These are phyloP conservation scores for Clarias batrachus DNA, from an alignment of 2,113 vertebrate species.

Conservation along the genomic window DNA sequence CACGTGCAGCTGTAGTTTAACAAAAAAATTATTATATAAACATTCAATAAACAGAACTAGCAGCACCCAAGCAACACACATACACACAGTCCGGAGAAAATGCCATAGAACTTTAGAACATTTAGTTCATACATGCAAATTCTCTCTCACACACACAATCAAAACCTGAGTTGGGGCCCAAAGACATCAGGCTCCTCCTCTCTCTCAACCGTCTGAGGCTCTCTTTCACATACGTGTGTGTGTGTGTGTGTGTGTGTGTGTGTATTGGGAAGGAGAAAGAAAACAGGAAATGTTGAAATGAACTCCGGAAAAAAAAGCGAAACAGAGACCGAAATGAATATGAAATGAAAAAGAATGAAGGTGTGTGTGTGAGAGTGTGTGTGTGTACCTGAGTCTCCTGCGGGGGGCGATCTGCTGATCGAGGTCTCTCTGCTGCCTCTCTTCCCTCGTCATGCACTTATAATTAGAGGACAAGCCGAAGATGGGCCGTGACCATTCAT, in stretches of 20 bases:
- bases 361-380: neutral
- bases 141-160: slow-evolving; percentile 25
- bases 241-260: neutral
- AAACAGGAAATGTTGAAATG: slow-evolving; percentile 5
- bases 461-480: slow-evolving; percentile 97
- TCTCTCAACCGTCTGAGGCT: slow-evolving; percentile 70
- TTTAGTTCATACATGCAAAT: slow-evolving; percentile 52
- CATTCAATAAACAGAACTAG: too few relatives aligned
- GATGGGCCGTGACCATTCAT: slow-evolving; percentile 97
- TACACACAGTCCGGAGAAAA: neutral
- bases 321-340: neutral
- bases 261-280: neutral
- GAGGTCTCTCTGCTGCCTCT: slow-evolving; percentile 93
- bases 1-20: too few relatives aligned
- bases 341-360: neutral
- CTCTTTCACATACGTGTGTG: slow-evolving; percentile 54
- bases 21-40: too few relatives aligned
- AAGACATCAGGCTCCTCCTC: slow-evolving; percentile 74
- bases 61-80: neutral
- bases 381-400: slow-evolving; percentile 82
- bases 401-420: slow-evolving; percentile 95
- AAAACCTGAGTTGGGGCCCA: slow-evolving; percentile 71
- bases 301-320: neutral
- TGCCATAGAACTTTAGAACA: slow-evolving; percentile 19
- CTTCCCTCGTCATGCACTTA: slow-evolving; percentile 97